A percentile compares a stretch with the other conserved stretches of the same genome.
Evolutionary conservation across 2,888 invertebrate genomes (phyloP).

Genomic region (Mylabris sibirica): DNA sequence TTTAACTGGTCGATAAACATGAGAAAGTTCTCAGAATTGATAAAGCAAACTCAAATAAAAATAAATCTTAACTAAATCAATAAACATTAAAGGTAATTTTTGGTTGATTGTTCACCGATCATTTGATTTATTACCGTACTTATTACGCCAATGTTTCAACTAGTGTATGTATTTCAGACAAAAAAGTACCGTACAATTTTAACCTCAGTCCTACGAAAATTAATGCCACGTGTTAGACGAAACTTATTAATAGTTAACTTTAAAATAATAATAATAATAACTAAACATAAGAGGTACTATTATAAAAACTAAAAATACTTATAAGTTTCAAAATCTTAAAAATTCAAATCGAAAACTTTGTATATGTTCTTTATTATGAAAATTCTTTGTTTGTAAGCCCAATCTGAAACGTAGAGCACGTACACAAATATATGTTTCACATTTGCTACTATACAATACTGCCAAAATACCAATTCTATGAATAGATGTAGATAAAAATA

Average conservation of each 20-base stretch:
- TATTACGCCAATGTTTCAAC: too few species aligned
- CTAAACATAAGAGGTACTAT: background rate
- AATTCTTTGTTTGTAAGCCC: constrained; percentile 5
- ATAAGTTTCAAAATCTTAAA: background rate
- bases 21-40: too few species aligned
- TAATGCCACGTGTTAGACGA: background rate
- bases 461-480: constrained; percentile 14
- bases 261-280: background rate
- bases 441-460: constrained; percentile 11
- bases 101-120: too few species aligned
- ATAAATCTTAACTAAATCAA: too few species aligned
- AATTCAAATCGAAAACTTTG: background rate
- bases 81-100: too few species aligned
- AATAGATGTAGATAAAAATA: constrained; percentile 12
- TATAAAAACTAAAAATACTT: too few species aligned
- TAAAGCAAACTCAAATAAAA: too few species aligned
- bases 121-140: too few species aligned
- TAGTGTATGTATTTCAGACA: too few species aligned
- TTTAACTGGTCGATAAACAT: too few species aligned
- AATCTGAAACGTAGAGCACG: constrained; percentile 10
- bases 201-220: background rate
- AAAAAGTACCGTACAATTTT: too few species aligned
- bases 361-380: background rate
- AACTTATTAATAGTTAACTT: background rate
- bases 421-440: constrained; percentile 2